These are phyloP conservation scores for Cordylochernes scorpioides DNA, from an alignment of 2,888 invertebrate genomes.

Conservation along the genomic window DNA sequence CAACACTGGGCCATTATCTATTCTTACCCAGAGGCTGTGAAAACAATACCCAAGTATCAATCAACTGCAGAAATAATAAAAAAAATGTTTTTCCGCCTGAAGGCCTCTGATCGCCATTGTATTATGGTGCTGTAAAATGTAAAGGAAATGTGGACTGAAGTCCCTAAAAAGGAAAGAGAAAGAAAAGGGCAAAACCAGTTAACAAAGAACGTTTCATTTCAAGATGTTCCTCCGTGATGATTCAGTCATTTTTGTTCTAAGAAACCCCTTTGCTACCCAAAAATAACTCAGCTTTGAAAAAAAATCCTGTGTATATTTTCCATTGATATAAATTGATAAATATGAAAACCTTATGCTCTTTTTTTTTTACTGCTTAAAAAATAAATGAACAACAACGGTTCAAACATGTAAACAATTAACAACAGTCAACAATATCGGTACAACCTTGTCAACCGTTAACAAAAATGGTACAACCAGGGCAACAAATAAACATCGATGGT, in stretches of 20 bases:
- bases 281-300: no score
- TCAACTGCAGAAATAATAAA: constrained; percentile 97
- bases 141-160: constrained; percentile 99
- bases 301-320: no score
- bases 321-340: no score
- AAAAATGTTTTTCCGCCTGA: constrained; percentile 80
- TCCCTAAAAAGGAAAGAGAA: constrained; percentile 87
- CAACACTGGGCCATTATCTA: constrained; percentile 86
- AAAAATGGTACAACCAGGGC: no score
- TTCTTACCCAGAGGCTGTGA: constrained; percentile 90
- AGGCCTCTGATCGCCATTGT: constrained; percentile 56
- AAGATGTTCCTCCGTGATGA: constrained; percentile 99
- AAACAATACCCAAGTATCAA: constrained; percentile 83
- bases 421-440: no score
- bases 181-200: constrained; percentile 42
- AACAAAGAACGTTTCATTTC: constrained; percentile 52
- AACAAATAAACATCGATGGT: no score
- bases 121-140: constrained; percentile 99
- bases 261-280: constrained; percentile 72
- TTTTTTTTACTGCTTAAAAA: no score
- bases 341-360: no score
- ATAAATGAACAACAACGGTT: no score
- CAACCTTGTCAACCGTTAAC: no score
- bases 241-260: constrained; percentile 81
- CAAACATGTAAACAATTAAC: no score